Conservation (phyloP, 2,797 vertebrate genomes). For the Distichodus sexfasciatus region DNA sequence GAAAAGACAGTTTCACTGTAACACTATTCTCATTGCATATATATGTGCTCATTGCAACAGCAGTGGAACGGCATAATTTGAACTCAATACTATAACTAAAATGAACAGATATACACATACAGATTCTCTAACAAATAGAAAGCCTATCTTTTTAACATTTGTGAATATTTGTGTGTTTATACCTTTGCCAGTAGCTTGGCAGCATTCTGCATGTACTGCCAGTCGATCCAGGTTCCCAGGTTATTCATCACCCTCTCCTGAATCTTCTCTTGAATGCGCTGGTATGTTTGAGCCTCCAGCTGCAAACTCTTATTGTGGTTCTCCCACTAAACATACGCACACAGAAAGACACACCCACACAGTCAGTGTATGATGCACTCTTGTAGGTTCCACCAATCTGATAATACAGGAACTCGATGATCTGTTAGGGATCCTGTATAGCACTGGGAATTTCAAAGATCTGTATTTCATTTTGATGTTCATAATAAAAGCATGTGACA, state of each 20-base stretch:
- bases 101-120: no score
- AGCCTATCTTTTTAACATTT: no score
- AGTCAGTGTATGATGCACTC: not conserved
- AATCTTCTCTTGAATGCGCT: constrained; percentile 99
- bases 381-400: not conserved
- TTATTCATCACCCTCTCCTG: constrained; percentile 99
- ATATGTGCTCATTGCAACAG: not conserved
- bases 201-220: constrained; percentile 98
- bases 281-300: constrained; percentile 96
- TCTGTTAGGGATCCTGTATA: no score
- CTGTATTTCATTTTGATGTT: no score
- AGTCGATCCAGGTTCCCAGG: constrained; percentile 98
- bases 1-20: constrained; percentile 22
- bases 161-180: not conserved
- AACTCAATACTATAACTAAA: no score
- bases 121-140: no score
- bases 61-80: not conserved
- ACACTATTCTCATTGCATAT: not conserved
- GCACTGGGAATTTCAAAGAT: no score
- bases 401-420: no score
- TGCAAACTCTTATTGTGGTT: constrained; percentile 99
- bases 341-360: not conserved
- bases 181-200: constrained; percentile 98
- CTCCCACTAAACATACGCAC: constrained; percentile 83
- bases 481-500: no score